Evolutionary conservation across 1,140 invertebrate genomes (phyloP).

Genomic region (Linepithema humile): DNA sequence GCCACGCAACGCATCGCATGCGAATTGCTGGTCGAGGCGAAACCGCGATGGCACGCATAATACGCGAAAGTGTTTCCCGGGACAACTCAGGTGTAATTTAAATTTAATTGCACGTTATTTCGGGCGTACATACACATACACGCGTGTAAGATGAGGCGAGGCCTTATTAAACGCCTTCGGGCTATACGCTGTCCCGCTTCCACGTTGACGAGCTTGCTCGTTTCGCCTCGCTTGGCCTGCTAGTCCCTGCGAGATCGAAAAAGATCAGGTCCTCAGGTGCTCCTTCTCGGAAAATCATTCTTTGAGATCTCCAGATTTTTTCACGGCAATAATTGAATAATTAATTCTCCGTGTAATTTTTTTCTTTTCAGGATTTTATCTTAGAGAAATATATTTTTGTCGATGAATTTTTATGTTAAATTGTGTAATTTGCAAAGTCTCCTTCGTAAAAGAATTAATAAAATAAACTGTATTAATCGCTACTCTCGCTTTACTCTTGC

Average conservation of each 20-base stretch:
- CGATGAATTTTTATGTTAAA: neutral
- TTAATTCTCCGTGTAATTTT: neutral
- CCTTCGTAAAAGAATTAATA: neutral
- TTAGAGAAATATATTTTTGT: neutral
- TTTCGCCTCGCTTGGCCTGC: slow-evolving; percentile 4
- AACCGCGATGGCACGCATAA: neutral
- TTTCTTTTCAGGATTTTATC: neutral
- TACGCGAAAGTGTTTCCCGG: slow-evolving; percentile 42
- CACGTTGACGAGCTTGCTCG: slow-evolving; percentile 30
- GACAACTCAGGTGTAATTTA: slow-evolving; percentile 75
- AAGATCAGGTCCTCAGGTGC: neutral
- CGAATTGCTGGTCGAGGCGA: neutral
- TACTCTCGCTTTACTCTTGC: neutral
- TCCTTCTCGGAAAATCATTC: slow-evolving; percentile 41
- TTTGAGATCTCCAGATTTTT: slow-evolving; percentile 13
- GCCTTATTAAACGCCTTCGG: slow-evolving; percentile 79
- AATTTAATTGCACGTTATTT: slow-evolving; percentile 82
- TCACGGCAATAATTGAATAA: neutral
- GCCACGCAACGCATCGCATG: neutral
- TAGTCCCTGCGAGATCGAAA: neutral
- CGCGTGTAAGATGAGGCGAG: slow-evolving; percentile 40
- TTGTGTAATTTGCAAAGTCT: neutral
- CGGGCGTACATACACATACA: slow-evolving; percentile 59
- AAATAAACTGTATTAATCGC: slow-evolving; percentile 3
- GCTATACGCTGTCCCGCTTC: slow-evolving; percentile 68